Base-by-base conservation (phyloP, 1,140 invertebrate species). In the Brachionus asplanchnoidis region DNA sequence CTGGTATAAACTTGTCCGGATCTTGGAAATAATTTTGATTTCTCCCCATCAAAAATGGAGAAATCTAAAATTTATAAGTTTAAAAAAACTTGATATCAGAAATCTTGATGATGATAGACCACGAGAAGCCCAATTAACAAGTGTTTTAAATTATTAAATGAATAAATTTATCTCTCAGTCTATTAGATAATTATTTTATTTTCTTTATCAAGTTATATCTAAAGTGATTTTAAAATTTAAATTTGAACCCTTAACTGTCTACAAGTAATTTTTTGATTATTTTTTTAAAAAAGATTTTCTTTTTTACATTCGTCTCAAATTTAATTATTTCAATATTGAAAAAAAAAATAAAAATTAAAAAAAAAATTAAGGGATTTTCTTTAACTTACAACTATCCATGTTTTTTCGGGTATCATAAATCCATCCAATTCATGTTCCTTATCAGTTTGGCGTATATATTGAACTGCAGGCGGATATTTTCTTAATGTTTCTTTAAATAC, bases 381-480 rank as follows among this genome's bases (percentile, higher is more conserved):
- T 23, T 7, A 23, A 60, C 66, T n/a, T 68, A 68, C 66, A 23
- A 3, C 66, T 6, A 68, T 68, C 66, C 66, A 68, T 68, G 66
- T 68, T n/a, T 40, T 40, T 36, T 36, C 32, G 28, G 66, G 66
- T 28, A 68, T 68, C 0, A 40, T 32, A n/a, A 32, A 28, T 14
- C 66, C 66, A 36, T 68, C 32, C 1, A 68, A 8, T 14, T 14
- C 66, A 68, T 17, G 36, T n/a, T 36, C 66, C 23, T 68, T 40
- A 9, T 68, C 32, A 12, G 66, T 32, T 32, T 68, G 11, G 17
- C 66, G 66, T 40, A 68, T 14, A 32, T 9, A 68, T 68, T 68
- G 66, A 32, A 68, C 66, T n/a, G 66, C 66, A 68, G 66, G 26
- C n/a, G 66, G 66, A 32, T 68, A 68, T 68, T 68, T 68, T 68